These are phyloP conservation scores for Neogobius melanostomus DNA, from an alignment of 2,113 vertebrate species.

Conservation along the genomic window DNA sequence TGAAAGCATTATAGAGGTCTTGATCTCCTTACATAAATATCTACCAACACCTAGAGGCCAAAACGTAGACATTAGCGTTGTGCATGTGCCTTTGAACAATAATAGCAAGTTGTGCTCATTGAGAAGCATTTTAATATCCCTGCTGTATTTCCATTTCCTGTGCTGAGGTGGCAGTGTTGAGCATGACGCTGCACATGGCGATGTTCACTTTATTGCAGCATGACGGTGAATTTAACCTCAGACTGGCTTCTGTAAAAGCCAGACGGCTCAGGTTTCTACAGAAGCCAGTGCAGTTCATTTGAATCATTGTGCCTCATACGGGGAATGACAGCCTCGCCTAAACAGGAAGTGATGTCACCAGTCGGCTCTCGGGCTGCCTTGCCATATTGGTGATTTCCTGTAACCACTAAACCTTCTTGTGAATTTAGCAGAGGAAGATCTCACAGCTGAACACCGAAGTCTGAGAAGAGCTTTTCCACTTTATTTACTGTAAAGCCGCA, in stretches of 20 bases:
- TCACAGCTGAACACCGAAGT: slow-evolving; percentile 22
- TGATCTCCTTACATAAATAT: too few relatives aligned
- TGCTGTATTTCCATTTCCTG: not conserved
- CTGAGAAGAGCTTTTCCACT: not conserved
- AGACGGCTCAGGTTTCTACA: not conserved
- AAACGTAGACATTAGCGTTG: not conserved
- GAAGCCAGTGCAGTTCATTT: not conserved
- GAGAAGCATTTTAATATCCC: not conserved
- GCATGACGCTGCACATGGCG: not conserved
- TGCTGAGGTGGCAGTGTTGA: slow-evolving; percentile 43
- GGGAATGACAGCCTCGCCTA: slow-evolving; percentile 11
- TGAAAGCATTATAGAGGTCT: too few relatives aligned
- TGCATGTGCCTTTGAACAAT: not conserved
- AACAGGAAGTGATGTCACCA: slow-evolving; percentile 61
- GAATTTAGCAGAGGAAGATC: slow-evolving; percentile 53
- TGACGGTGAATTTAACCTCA: not conserved
- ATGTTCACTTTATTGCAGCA: not conserved
- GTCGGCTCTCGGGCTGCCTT: slow-evolving; percentile 20
- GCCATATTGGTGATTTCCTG: slow-evolving; percentile 46
- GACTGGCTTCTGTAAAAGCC: not conserved
- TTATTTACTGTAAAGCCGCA: not conserved
- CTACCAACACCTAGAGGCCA: too few relatives aligned
- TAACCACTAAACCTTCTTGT: slow-evolving; percentile 57
- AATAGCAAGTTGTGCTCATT: not conserved
- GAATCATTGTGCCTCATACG: not conserved